Conservation (phyloP, 2,888 invertebrate genomes). For the Bellardia pandia region DNA sequence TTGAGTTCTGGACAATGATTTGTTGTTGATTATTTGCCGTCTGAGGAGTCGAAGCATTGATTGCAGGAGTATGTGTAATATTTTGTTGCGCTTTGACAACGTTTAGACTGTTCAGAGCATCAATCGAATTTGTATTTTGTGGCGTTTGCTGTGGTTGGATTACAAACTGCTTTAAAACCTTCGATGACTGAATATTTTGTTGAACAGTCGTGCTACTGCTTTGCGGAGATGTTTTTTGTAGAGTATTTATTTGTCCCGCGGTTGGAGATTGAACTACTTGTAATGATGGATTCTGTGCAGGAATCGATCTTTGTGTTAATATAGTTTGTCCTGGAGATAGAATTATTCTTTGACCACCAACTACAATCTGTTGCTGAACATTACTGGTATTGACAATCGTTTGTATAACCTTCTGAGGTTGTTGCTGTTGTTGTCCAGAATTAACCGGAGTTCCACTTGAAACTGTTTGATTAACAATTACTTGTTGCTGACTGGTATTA, state of each 20-base stretch:
- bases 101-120: constrained; percentile 79
- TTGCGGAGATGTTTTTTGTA: constrained; percentile 73
- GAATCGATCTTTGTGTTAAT: constrained; percentile 82
- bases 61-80: constrained; percentile 74
- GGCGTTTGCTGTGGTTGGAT: constrained; percentile 78
- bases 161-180: constrained; percentile 79
- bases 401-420: constrained; percentile 83
- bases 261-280: constrained; percentile 76
- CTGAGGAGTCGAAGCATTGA: constrained; percentile 60
- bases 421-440: constrained; percentile 71
- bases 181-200: constrained; percentile 76
- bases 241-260: constrained; percentile 71
- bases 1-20: constrained; percentile 91
- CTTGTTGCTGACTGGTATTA: constrained; percentile 75
- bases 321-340: constrained; percentile 84
- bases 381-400: constrained; percentile 84
- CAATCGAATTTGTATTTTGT: constrained; percentile 76
- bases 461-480: constrained; percentile 76
- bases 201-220: constrained; percentile 73
- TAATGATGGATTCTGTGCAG: constrained; percentile 79
- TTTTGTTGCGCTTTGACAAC: constrained; percentile 74
- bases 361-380: constrained; percentile 83
- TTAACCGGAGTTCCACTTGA: constrained; percentile 34
- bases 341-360: constrained; percentile 83
- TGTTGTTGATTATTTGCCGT: constrained; percentile 85